Base-by-base conservation (phyloP, 2,113 vertebrate species). In the Callopanchax toddi region DNA sequence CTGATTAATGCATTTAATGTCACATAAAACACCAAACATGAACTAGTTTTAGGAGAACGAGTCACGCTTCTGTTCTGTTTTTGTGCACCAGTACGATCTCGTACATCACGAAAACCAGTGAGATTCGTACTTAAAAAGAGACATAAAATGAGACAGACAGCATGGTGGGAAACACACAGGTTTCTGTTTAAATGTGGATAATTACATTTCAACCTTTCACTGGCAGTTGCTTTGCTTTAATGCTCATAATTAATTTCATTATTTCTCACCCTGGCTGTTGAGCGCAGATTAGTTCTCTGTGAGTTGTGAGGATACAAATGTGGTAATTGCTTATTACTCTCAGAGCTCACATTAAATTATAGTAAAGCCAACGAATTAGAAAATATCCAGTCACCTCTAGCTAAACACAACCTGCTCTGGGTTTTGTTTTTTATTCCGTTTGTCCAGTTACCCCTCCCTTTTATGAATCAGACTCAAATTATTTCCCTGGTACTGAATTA, bases 201-300 rank as follows among this genome's bases (percentile, higher is more conserved):
- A 86, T 89, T 89, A 87, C 84, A 91, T 90, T 89, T 91, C 87
- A 82, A 81, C 82, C 88, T 88, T 87, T 84, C 65, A 61, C 59
- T 82, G 60, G 67, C 71, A 79, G 78, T 89, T 68, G 84, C 82
- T 37, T 74, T 75, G 82, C 72, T 64, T 86, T 87, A 92, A 91
- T 83, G 74, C 68, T 78, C 60, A 67, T 83, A 91, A 91, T 89
- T 89, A 90, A 93, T 90, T 89, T 87, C 78, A 91, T 90, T 90
- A 90, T 89, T 89, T 81, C 82, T 82, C 74, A 78, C 64, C 73
- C 78, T 84, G 71, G 69, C 86, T 91, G 86, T 81, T 89, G 78
- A 87, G 84, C 71, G 85, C 85, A 89, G 88, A 89, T 85, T 90
- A 89, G 83, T 91, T 83, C 45, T 79, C 76, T 78, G 55, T 57